A percentile compares a stretch with the other conserved stretches of the same genome.
phyloP scores from a whole-genome alignment of 2,113 vertebrate species.

The Leucoraja erinaceus region DNA sequence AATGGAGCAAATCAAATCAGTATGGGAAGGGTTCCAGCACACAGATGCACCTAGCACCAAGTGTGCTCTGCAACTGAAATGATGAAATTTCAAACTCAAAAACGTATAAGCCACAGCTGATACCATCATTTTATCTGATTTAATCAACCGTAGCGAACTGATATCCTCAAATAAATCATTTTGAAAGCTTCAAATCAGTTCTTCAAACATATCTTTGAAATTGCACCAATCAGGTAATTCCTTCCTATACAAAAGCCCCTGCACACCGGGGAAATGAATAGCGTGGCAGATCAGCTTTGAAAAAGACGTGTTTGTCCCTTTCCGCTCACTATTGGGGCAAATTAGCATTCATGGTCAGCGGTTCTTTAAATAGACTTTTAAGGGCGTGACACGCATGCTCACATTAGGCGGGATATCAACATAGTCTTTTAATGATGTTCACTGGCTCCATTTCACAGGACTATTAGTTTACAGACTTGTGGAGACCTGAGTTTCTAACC shows the following conservation, averaged over 20 bases:
- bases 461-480: no score
- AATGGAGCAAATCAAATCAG: no score
- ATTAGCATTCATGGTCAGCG: no score
- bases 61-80: not conserved
- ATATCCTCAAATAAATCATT: constrained; percentile 5
- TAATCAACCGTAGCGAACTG: not conserved
- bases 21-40: no score
- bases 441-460: no score
- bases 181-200: not conserved
- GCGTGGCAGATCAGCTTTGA: not conserved
- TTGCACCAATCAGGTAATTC: not conserved
- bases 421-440: no score
- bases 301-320: not conserved
- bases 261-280: not conserved
- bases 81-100: not conserved
- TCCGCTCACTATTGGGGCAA: not conserved
- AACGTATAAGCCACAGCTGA: not conserved
- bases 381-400: no score
- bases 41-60: no score
- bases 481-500: no score
- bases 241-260: not conserved
- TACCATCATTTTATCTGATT: not conserved
- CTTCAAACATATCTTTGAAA: constrained; percentile 14
- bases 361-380: no score
- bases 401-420: no score